Evolutionary conservation across 2,113 vertebrate genomes (phyloP), one percentile per base, ranked within the genome.

Genomic region (Maylandia zebra): DNA sequence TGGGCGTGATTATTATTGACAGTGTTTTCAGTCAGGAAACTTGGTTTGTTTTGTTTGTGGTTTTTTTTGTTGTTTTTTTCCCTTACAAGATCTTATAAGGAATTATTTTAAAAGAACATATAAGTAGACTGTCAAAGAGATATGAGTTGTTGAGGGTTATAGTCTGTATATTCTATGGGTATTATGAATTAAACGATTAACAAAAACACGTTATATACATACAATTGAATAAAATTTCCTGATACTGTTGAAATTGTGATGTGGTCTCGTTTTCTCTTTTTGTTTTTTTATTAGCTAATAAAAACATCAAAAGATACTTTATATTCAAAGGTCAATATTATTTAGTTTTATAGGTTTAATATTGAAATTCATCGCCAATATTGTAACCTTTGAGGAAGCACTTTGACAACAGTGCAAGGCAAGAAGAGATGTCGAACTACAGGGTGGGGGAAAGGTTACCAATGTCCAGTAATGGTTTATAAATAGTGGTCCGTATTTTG

Each of bases 131-230:
- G 95, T 96, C 86, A 80, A 89, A 93, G 91, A 96, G 90, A 91
- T 89, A 94, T 94, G 94, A 95, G 93, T 95, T 95, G 85, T 91
- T 91, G 93, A 96, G 95, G 95, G 95, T 93, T 96, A 93, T 93
- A 95, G 95, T 96, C 92, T 96, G 96, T 96, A 95, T 96, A 97
- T 96, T 96, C 94, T 96, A 95, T 96, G 95, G 95, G 93, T 96
- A 96, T 96, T 96, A 96, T 95, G 90, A 96, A 95, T 95, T 95
- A 95, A 96, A 96, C 88, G 22, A 94, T 96, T 96, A 97, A 96
- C 94, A 95, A 94, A 95, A 95, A 93, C 94, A 92, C 89, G 94
- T 97, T 96, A 94, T 96, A 96, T 96, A 97, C 94, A 95, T 96
- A 96, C 96, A 95, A 94, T 96, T 92, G 94, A 97, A 96, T 97